Percentiles rank a stretch among this genome's conserved stretches.
Conservation (phyloP, 2,113 vertebrate species). For the Machaerirhynchus nigripectus region DNA sequence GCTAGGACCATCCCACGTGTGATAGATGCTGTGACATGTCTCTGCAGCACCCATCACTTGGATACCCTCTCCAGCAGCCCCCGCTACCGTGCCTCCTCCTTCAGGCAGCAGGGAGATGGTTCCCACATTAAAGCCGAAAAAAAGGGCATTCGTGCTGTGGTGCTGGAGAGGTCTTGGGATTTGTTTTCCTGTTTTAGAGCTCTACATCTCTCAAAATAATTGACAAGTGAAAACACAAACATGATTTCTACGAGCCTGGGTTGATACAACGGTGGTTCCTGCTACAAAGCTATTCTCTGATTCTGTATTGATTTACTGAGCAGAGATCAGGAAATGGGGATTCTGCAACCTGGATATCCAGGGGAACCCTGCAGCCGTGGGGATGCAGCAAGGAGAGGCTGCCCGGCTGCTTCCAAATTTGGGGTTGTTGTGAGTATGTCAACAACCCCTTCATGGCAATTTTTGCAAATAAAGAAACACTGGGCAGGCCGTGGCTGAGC, state of each 20-base stretch:
- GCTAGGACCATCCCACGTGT: neutral
- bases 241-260: neutral
- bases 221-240: neutral
- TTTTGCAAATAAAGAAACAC: neutral
- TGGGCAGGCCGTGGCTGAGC: neutral
- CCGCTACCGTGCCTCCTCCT: neutral
- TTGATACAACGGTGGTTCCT: neutral
- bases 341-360: neutral
- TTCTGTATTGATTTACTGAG: neutral
- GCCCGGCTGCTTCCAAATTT: neutral
- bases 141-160: neutral
- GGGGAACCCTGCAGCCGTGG: neutral
- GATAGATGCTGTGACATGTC: neutral
- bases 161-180: neutral
- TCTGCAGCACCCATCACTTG: neutral
- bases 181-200: neutral
- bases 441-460: neutral
- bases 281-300: neutral
- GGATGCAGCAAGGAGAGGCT: neutral
- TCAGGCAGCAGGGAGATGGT: neutral
- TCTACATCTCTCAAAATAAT: neutral
- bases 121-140: neutral
- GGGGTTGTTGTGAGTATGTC: neutral
- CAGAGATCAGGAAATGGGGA: neutral
- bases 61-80: neutral